Evolutionary conservation across 2,888 invertebrate genomes (phyloP), one percentile per base, ranked within the genome.

Genomic region (Cryptus armator): DNA sequence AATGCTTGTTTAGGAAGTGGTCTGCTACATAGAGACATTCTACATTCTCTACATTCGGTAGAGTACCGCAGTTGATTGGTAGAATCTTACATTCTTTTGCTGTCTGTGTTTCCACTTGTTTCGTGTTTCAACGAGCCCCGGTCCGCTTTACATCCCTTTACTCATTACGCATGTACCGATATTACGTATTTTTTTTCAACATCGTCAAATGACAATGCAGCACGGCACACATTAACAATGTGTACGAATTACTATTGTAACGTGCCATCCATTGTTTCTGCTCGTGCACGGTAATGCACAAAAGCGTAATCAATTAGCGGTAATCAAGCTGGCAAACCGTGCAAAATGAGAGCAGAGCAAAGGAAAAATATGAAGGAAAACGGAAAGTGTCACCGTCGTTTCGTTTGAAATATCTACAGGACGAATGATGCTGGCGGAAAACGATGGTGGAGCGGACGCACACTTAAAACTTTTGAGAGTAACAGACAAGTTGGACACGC

Each of bases 401-500:
- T 12, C 24, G 56, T 24, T 56, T 24, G 24, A 56, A 56, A 56
- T 12, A 56, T 24, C 24, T 4, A 56, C 37, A 37, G 37, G 5
- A 1, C 24, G 56, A 56, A 56, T 19, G 56, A 12, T 24, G 19
- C 48, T 68, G 29, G 46, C 48, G 29, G 71, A 64, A 79, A 16
- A 37, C 51, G 29, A 62, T 51, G 62, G 10, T 2, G 43, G 16
- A 24, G 51, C 14, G 56, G 12, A 48, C 24, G 68, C 16, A 80
- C 29, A 72, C 64, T 66, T 66, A 53, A 79, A 70, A 62, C 64
- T 79, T 71, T 71, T n/a, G 71, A 79, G 24, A 48, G 64, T 51
- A 72, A 72, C 66, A 19, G 66, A 46, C 70, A 70, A 81, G 75
- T 76, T 70, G 81, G 75, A 68, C 74, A 53, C 46, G 56, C 19